phyloP scores from a whole-genome alignment of 2,888 invertebrate genomes.

The Tenthredo mesomela region DNA sequence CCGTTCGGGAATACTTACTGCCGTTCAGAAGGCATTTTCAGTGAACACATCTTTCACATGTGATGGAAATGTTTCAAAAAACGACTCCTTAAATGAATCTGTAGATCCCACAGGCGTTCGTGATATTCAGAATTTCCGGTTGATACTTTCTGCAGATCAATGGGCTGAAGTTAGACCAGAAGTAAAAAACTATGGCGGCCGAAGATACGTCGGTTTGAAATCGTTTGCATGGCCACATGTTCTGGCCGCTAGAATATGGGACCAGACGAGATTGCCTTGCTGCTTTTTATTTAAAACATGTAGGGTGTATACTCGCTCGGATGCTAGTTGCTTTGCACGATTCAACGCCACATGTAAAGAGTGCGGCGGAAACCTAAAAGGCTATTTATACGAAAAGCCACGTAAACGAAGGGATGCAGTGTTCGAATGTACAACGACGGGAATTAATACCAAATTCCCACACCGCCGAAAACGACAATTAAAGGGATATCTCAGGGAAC shows the following conservation, averaged over 20 bases:
- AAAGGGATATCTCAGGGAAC: slow-evolving; percentile 40
- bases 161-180: slow-evolving; percentile 41
- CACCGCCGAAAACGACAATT: slow-evolving; percentile 41
- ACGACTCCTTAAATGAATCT: not conserved
- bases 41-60: not conserved
- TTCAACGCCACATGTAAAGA: slow-evolving; percentile 41
- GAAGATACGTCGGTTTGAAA: slow-evolving; percentile 32
- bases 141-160: slow-evolving; percentile 38
- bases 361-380: slow-evolving; percentile 12
- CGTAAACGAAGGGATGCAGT: slow-evolving; percentile 15
- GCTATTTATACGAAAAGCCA: slow-evolving; percentile 33
- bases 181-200: slow-evolving; percentile 12
- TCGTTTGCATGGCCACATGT: slow-evolving; percentile 38
- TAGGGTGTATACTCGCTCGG: slow-evolving; percentile 15
- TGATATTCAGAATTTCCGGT: not conserved
- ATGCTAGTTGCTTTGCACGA: slow-evolving; percentile 13
- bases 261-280: slow-evolving; percentile 32
- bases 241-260: slow-evolving; percentile 42
- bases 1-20: no score
- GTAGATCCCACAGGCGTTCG: not conserved
- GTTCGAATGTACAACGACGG: slow-evolving; percentile 34
- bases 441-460: not conserved
- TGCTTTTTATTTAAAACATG: slow-evolving; percentile 34
- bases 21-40: not conserved
- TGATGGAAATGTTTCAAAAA: not conserved